These are phyloP conservation scores for Cyanoderma ruficeps DNA, from an alignment of 2,113 vertebrate species.

Conservation along the genomic window DNA sequence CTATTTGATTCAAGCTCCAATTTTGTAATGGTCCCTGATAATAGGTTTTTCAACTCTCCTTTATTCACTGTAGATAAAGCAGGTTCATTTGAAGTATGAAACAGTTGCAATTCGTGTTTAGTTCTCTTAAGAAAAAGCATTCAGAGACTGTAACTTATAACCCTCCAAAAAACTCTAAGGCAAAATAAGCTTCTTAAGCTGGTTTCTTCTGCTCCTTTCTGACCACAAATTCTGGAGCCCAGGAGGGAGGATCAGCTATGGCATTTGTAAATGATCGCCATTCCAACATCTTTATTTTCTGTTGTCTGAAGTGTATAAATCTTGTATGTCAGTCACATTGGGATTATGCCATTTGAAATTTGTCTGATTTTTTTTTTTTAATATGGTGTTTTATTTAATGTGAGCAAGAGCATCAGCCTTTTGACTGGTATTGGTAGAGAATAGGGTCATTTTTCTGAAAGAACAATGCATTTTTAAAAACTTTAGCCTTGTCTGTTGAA, in stretches of 20 bases:
- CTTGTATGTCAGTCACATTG: too few species aligned
- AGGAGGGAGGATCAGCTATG: not conserved
- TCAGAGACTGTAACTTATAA: not conserved
- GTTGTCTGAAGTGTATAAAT: not conserved
- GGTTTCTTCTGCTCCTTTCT: not conserved
- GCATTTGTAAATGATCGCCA: not conserved
- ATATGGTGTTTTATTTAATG: not conserved
- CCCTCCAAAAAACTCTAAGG: fast-evolving
- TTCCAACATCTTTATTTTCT: not conserved
- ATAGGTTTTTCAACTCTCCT: fast-evolving
- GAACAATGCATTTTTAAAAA: not conserved
- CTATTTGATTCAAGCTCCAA: not conserved
- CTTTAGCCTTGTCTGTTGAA: not conserved
- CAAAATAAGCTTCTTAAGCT: not conserved
- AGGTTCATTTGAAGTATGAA: not conserved
- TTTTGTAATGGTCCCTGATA: not conserved
- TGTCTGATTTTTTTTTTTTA: not conserved
- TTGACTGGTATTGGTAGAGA: not conserved
- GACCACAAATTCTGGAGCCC: not conserved
- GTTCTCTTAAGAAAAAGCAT: not conserved
- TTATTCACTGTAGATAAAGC: not conserved
- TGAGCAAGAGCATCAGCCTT: not conserved
- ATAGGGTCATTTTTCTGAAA: not conserved
- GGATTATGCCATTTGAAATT: not conserved
- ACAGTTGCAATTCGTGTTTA: not conserved